Evolutionary conservation across 2,797 vertebrate species (phyloP).

Genomic region (Synaphobranchus kaupii): DNA sequence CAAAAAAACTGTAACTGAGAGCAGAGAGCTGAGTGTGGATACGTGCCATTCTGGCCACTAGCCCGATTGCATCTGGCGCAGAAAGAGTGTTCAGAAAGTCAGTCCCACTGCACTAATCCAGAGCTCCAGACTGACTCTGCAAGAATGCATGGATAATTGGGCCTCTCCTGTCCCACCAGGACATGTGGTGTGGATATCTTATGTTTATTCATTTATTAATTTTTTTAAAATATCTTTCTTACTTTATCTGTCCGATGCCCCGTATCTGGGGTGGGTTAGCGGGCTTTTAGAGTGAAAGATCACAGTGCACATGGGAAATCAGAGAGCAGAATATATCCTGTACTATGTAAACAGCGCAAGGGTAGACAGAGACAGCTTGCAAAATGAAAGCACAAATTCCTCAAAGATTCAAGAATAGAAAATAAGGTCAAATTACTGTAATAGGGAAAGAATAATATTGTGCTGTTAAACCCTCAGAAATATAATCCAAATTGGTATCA

Average conservation of each 20-base stretch:
- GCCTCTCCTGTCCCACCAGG: background rate
- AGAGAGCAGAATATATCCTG: background rate
- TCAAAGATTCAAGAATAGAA: background rate
- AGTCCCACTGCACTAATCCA: background rate
- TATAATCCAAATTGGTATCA: background rate
- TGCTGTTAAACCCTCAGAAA: background rate
- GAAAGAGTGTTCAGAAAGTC: background rate
- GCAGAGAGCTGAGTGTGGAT: background rate
- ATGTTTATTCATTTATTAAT: background rate
- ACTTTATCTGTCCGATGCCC: background rate
- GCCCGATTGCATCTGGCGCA: constrained; percentile 1
- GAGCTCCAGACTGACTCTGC: background rate
- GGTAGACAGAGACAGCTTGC: background rate
- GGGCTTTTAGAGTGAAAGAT: background rate
- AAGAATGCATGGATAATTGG: constrained; percentile 9
- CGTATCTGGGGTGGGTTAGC: background rate
- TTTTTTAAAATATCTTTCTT: background rate
- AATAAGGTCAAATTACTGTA: background rate
- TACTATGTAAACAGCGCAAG: background rate
- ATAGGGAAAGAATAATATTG: background rate
- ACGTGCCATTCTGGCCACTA: background rate
- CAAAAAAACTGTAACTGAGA: background rate
- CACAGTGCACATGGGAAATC: background rate
- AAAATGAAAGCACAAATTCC: background rate
- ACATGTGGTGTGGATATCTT: background rate